These are phyloP conservation scores for Brevimyrus niger DNA, from an alignment of 2,113 vertebrate species.

Conservation along the genomic window DNA sequence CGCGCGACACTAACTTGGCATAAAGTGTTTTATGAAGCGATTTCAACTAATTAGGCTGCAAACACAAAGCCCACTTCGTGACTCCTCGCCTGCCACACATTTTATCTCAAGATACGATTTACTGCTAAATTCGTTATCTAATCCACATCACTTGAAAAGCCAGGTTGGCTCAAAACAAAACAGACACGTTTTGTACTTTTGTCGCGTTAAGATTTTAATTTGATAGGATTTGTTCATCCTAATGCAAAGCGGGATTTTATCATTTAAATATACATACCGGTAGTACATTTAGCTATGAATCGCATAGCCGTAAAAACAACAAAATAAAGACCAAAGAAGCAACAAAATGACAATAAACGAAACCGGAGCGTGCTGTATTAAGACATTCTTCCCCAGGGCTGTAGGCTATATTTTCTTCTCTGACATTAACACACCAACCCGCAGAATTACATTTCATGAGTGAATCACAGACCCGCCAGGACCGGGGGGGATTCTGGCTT, in stretches of 20 bases:
- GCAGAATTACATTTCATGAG: background rate
- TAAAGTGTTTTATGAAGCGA: background rate
- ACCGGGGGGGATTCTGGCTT: background rate
- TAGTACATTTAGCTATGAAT: background rate
- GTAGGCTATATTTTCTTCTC: background rate
- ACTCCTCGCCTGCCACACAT: background rate
- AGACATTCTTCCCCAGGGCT: background rate
- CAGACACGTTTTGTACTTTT: background rate
- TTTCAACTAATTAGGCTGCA: background rate
- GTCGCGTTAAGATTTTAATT: background rate
- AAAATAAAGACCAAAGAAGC: background rate
- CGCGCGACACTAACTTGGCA: background rate
- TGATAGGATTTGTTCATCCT: background rate
- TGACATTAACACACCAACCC: background rate
- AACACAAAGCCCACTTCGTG: background rate
- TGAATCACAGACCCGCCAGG: background rate
- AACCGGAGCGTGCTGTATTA: background rate
- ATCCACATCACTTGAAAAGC: background rate
- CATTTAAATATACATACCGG: background rate
- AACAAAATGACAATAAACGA: background rate
- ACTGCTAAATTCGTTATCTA: background rate
- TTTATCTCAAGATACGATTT: background rate
- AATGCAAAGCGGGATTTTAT: background rate
- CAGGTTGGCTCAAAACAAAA: background rate
- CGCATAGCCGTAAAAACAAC: background rate